phyloP scores from a whole-genome alignment of 2,888 invertebrate species.

The Spisula solida region DNA sequence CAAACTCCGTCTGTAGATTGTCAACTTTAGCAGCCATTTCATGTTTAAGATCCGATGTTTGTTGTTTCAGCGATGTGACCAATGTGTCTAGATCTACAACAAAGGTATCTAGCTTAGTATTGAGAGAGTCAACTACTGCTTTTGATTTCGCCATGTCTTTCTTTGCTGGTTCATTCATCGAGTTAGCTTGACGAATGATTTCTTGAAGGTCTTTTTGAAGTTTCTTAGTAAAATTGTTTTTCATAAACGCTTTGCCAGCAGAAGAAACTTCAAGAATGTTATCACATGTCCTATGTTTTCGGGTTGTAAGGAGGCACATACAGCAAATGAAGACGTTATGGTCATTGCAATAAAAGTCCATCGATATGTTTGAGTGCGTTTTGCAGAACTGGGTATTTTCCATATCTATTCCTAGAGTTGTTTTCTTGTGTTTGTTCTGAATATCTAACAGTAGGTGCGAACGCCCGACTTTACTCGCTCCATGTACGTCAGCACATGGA shows the following conservation, averaged over 20 bases:
- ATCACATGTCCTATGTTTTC: background rate
- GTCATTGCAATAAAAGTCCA: conserved; percentile 17
- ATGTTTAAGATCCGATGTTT: background rate
- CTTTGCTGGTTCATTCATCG: background rate
- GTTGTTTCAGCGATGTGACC: background rate
- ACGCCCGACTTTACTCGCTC: background rate
- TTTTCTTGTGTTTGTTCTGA: background rate
- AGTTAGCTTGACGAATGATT: background rate
- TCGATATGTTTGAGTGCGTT: background rate
- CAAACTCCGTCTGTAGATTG: background rate
- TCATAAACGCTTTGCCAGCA: background rate
- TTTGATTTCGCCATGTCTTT: background rate
- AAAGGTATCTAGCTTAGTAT: background rate
- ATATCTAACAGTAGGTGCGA: background rate
- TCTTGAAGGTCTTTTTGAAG: background rate
- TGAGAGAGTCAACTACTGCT: background rate
- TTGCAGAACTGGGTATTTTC: background rate
- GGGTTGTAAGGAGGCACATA: background rate
- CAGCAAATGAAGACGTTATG: conserved; percentile 11
- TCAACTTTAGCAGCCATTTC: background rate
- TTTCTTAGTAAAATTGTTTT: background rate
- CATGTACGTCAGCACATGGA: conserved; percentile 4
- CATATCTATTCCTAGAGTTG: background rate
- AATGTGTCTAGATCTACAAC: background rate
- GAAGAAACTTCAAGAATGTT: conserved; percentile 5